Evolutionary conservation across 2,113 vertebrate species (phyloP).

Genomic region (Triplophysa tibetana): DNA sequence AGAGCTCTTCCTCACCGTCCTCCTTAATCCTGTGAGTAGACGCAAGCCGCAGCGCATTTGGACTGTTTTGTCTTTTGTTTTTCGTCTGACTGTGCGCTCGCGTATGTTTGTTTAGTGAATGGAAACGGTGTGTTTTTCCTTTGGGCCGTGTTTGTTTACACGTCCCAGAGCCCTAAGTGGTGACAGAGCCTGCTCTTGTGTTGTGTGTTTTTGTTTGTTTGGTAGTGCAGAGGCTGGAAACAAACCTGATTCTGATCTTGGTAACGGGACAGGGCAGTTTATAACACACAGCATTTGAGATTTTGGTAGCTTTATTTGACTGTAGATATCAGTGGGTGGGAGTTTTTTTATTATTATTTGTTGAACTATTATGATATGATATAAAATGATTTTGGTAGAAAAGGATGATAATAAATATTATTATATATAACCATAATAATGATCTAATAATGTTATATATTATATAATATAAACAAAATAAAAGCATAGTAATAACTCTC

Average conservation of each 20-base stretch:
- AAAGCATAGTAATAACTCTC: too few species aligned
- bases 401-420: too few species aligned
- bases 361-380: too few species aligned
- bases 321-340: too few species aligned
- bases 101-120: background rate
- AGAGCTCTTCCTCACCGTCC: conserved; percentile 94
- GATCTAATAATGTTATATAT: too few species aligned
- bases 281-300: too few species aligned
- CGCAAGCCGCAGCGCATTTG: conserved; percentile 62
- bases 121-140: background rate
- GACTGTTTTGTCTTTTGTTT: conserved; percentile 73
- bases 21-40: conserved; percentile 91
- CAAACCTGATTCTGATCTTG: conserved; percentile 7
- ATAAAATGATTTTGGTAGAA: too few species aligned
- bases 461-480: too few species aligned
- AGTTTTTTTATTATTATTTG: too few species aligned
- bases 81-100: conserved; percentile 76
- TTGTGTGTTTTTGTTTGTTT: conserved; percentile 16
- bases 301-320: too few species aligned
- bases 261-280: too few species aligned
- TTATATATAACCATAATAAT: too few species aligned
- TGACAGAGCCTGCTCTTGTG: background rate
- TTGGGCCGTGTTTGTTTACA: conserved; percentile 7
- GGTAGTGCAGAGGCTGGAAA: conserved; percentile 12
- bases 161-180: conserved; percentile 6